Percentiles rank a stretch among this genome's conserved stretches.
Evolutionary conservation across 2,113 vertebrate species (phyloP).

Genomic region (Ochotona princeps): DNA sequence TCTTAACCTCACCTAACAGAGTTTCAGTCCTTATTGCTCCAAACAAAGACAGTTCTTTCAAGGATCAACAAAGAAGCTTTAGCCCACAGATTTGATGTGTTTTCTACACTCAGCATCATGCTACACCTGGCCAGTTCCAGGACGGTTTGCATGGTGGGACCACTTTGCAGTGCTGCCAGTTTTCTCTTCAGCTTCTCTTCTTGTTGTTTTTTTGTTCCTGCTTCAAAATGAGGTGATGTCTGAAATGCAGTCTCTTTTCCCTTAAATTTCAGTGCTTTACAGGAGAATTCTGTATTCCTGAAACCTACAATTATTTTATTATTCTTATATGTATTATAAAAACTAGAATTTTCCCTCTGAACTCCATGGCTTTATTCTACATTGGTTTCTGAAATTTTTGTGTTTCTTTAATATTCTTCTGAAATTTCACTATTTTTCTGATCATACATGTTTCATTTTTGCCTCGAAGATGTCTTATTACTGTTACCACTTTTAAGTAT

Average conservation of each 20-base stretch:
- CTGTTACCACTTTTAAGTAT: background rate
- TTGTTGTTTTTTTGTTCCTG: background rate
- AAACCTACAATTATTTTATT: background rate
- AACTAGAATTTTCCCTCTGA: background rate
- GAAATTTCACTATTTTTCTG: background rate
- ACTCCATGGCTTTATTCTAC: background rate
- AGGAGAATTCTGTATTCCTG: background rate
- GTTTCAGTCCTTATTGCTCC: background rate
- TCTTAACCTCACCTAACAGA: background rate
- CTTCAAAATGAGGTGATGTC: accelerated
- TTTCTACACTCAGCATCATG: background rate
- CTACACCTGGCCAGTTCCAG: background rate
- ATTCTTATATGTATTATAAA: background rate
- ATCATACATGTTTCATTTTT: background rate
- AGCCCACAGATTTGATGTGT: background rate
- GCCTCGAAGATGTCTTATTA: background rate
- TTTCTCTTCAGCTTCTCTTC: background rate
- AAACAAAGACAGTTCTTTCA: background rate
- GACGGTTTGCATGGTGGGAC: background rate
- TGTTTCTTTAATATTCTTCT: background rate
- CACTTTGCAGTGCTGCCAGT: accelerated
- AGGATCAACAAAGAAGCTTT: background rate
- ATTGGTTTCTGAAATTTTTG: background rate
- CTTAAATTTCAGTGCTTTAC: background rate
- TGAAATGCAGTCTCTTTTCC: background rate